Evolutionary conservation across 2,113 vertebrate species (phyloP), one percentile per base, ranked within the genome.

Genomic region (Danionella cerebrum): DNA sequence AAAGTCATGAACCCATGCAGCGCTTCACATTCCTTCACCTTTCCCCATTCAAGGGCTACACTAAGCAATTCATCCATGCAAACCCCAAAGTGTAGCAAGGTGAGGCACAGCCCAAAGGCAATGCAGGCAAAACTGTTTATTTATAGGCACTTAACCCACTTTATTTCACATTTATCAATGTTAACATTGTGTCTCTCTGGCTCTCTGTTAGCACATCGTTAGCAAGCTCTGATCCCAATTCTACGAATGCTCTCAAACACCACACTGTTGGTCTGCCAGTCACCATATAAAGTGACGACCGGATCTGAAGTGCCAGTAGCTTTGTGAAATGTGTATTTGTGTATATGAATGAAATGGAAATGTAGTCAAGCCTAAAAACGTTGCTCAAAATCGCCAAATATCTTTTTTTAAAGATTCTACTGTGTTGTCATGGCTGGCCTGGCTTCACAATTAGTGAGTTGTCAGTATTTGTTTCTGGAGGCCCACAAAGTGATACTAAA

Each of bases 121-220:
- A 60, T 48, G 58, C 66, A 42, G 25, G 36, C 38, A 39, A 73
- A 51, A 39, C 50, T 70, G 42, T 84, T 84, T 87, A 84, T 84
- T 86, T 82, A 80, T 82, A 84, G 81, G 74, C 79, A 77, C 75
- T 81, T 76, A 80, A 77, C 64, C 77, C 80, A 84, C 77, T 84
- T 82, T 82, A 78, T 76, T 76, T 83, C 69, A 65, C 83, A 81
- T 85, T 86, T 78, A 84, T 89, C 82, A 85, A 42, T 79, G 82
- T 85, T 79, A 84, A 74, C 29, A 74, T 57, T 36, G 27, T 51
- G 69, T 81, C 78, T 71, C 77, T 81, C 77, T 79, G 44, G 62
- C 73, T 68, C 78, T 76, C 70, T 87, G 81, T 89, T 86, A 85
- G 79, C 83, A 85, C 84, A 76, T 84, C 79, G 82, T 87, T 86